These are phyloP conservation scores for Dendrolimus kikuchii DNA, from an alignment of 1,140 invertebrate species.

Conservation along the genomic window DNA sequence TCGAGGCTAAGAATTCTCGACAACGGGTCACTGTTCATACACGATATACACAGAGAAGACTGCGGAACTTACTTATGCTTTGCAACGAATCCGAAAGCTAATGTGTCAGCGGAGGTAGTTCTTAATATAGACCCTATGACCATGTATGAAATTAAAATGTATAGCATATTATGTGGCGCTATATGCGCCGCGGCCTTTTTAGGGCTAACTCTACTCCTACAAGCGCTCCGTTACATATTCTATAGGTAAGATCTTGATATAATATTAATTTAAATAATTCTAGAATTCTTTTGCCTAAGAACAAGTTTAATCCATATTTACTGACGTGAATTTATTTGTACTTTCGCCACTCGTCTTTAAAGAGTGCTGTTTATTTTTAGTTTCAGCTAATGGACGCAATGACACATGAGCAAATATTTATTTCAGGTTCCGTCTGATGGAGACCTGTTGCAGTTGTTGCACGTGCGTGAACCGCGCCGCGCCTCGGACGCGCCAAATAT, in stretches of 20 bases:
- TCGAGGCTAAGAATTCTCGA: conserved; percentile 71
- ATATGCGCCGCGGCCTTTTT: conserved; percentile 86
- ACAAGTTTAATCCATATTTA: too few relatives aligned
- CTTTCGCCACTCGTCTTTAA: too few relatives aligned
- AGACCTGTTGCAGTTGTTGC: conserved; percentile 80
- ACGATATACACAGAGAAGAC: conserved; percentile 79
- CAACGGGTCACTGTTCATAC: conserved; percentile 71
- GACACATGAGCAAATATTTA: conserved; percentile 3
- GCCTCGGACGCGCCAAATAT: conserved; percentile 86
- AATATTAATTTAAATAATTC: neutral
- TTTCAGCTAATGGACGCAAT: neutral
- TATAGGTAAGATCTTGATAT: conserved; percentile 71
- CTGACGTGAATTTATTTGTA: too few relatives aligned
- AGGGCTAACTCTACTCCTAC: conserved; percentile 82
- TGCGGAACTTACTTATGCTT: conserved; percentile 91
- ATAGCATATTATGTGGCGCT: conserved; percentile 87
- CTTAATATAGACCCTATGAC: conserved; percentile 87
- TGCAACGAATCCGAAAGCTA: conserved; percentile 87
- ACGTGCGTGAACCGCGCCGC: conserved; percentile 75
- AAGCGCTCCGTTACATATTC: conserved; percentile 81
- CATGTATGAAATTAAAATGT: conserved; percentile 86
- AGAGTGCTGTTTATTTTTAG: too few relatives aligned
- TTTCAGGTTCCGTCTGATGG: conserved; percentile 77
- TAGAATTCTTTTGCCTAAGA: too few relatives aligned
- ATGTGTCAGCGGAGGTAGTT: conserved; percentile 80